These are phyloP conservation scores for Garra rufa DNA, from an alignment of 2,113 vertebrate genomes.

Conservation along the genomic window DNA sequence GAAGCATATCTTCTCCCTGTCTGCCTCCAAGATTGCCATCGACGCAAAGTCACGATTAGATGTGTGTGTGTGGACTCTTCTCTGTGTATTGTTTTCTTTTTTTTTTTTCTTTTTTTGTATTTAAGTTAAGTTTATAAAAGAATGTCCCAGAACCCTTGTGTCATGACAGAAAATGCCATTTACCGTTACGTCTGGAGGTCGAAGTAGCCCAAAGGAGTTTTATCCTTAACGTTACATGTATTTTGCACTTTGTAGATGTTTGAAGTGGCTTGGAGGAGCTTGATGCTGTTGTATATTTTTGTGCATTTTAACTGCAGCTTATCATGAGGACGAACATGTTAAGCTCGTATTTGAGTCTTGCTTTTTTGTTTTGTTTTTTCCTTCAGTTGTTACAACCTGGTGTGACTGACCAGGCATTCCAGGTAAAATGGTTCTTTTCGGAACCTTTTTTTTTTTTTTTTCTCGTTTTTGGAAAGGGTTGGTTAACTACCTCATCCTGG, in stretches of 20 bases:
- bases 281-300: constrained; percentile 61
- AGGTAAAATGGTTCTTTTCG: constrained; percentile 88
- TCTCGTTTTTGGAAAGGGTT: constrained; percentile 77
- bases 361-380: constrained; percentile 76
- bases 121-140: not conserved
- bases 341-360: constrained; percentile 81
- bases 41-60: constrained; percentile 6
- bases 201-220: constrained; percentile 56
- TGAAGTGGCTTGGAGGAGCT: constrained; percentile 63
- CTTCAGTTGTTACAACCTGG: constrained; percentile 83
- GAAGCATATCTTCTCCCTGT: constrained; percentile 75
- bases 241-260: constrained; percentile 68
- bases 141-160: constrained; percentile 20
- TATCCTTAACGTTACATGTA: constrained; percentile 58
- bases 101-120: constrained; percentile 34
- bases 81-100: not conserved
- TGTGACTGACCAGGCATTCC: constrained; percentile 88
- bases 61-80: constrained; percentile 52
- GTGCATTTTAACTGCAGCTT: constrained; percentile 58
- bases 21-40: constrained; percentile 58
- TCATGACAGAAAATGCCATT: constrained; percentile 43
- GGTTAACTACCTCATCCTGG: constrained; percentile 95
- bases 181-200: constrained; percentile 51
- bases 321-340: constrained; percentile 70
- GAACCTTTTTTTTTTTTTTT: constrained; percentile 69